Conservation (phyloP, 1,140 invertebrate species). For the Pogonomyrmex barbatus region DNA sequence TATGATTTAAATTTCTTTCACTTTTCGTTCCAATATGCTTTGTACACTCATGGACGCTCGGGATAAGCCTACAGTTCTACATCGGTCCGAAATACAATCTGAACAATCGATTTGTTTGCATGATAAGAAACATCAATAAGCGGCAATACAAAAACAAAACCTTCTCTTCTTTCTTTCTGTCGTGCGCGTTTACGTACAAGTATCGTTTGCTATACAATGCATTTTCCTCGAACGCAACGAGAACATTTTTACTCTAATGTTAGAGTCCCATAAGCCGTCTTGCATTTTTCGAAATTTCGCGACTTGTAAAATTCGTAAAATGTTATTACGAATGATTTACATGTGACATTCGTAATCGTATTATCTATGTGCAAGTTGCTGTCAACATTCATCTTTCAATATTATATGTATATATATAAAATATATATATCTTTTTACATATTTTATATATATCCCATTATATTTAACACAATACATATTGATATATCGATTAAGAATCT, state of each 20-base stretch:
- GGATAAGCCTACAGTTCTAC: constrained; percentile 26
- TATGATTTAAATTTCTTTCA: constrained; percentile 53
- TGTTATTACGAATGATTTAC: constrained; percentile 2
- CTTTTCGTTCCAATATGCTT: constrained; percentile 52
- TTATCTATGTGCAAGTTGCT: constrained; percentile 16
- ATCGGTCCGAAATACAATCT: constrained; percentile 40
- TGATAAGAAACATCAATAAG: constrained; percentile 36
- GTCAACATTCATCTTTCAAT: background rate
- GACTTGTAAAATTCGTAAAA: background rate
- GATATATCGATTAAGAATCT: constrained; percentile 4
- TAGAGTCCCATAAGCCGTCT: constrained; percentile 49
- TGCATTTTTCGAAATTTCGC: constrained; percentile 39
- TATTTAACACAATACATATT: constrained; percentile 24
- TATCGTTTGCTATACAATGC: constrained; percentile 9
- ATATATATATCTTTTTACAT: background rate
- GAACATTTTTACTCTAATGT: constrained; percentile 15
- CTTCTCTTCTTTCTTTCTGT: background rate
- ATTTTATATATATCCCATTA: background rate
- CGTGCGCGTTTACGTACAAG: background rate
- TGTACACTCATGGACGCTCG: constrained; percentile 55
- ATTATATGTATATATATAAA: constrained; percentile 22
- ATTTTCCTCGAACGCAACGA: background rate
- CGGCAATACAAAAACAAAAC: constrained; percentile 49
- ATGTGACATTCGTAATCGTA: background rate
- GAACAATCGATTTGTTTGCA: constrained; percentile 43